Conservation (phyloP, 2,113 vertebrate genomes). For the Crotalus viridis region DNA sequence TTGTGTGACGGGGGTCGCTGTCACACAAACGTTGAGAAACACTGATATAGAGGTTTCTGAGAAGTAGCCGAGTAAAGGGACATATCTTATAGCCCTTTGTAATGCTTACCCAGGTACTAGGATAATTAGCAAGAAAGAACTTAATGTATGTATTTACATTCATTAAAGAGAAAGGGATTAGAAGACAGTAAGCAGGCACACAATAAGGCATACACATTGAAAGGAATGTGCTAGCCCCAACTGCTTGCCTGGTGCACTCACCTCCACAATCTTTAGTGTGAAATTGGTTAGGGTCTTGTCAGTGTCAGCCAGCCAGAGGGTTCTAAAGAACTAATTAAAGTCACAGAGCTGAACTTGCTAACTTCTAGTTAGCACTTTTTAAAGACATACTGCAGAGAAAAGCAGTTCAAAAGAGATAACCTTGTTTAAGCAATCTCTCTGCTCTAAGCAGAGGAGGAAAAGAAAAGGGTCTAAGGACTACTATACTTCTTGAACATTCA, state of each 20-base stretch:
- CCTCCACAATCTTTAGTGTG: neutral
- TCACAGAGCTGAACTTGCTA: neutral
- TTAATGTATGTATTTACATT: neutral
- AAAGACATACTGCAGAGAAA: neutral
- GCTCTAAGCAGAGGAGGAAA: neutral
- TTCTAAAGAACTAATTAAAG: neutral
- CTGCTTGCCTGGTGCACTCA: neutral
- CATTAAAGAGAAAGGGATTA: neutral
- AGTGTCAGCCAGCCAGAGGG: neutral
- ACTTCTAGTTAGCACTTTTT: neutral
- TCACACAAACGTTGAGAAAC: too few species aligned
- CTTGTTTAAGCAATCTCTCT: neutral
- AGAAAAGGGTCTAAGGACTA: neutral
- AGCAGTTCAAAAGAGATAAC: neutral
- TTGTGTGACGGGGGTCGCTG: too few species aligned
- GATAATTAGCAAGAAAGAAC: neutral
- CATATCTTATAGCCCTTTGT: neutral
- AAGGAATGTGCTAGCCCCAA: neutral
- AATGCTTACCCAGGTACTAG: neutral
- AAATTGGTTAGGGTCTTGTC: neutral
- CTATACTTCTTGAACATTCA: neutral
- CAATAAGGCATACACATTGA: neutral
- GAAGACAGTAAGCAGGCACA: neutral
- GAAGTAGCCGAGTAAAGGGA: neutral
- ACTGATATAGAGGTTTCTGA: neutral